Percentiles rank a stretch among this genome's conserved stretches.
Evolutionary conservation across 2,888 invertebrate genomes (phyloP).

Genomic region (Cryptus viduatorius): DNA sequence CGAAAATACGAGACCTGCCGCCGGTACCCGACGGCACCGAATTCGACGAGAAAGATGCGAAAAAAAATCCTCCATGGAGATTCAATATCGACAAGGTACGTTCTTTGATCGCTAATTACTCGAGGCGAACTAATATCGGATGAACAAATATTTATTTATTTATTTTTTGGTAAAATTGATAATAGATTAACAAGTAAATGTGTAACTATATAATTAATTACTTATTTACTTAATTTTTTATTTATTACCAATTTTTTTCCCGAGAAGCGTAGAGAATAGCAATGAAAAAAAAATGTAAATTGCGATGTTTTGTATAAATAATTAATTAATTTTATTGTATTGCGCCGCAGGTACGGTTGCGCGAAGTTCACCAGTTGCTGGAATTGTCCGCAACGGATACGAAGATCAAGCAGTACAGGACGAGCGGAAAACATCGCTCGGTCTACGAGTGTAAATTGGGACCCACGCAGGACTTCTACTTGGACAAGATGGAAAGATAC

Average conservation of each 20-base stretch:
- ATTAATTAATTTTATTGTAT: no score
- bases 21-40: conserved; percentile 58
- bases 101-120: not conserved
- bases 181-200: no score
- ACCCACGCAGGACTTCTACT: conserved; percentile 68
- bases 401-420: conserved; percentile 65
- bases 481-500: conserved; percentile 75
- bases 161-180: not conserved
- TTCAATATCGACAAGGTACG: conserved; percentile 72
- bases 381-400: conserved; percentile 68
- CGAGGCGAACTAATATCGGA: no score
- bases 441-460: conserved; percentile 67
- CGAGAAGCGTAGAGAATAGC: no score
- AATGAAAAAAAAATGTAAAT: no score
- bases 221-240: not conserved
- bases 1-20: conserved; percentile 61
- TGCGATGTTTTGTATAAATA: no score
- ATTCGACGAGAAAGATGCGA: conserved; percentile 60
- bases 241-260: conserved; percentile 2
- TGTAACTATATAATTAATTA: no score
- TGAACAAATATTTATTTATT: not conserved
- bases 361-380: conserved; percentile 69
- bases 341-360: conserved; percentile 63
- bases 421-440: conserved; percentile 57
- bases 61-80: conserved; percentile 65